Conservation (phyloP, 2,888 invertebrate genomes). For the Physocephala rufipes region DNA sequence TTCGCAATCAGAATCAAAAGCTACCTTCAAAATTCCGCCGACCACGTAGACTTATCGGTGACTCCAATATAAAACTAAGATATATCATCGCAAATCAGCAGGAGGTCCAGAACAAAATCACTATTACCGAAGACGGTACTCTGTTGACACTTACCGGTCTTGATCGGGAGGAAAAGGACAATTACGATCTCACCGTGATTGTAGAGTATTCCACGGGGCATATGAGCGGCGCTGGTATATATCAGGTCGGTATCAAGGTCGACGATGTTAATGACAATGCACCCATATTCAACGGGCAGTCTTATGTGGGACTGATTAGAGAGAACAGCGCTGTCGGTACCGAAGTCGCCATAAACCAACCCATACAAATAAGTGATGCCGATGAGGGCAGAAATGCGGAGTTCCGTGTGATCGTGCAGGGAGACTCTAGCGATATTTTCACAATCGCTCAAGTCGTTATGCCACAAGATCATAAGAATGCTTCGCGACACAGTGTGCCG, state of each 20-base stretch:
- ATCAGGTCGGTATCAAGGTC: conserved; percentile 81
- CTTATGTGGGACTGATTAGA: conserved; percentile 79
- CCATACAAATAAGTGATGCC: conserved; percentile 76
- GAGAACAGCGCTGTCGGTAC: conserved; percentile 81
- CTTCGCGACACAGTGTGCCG: conserved; percentile 45
- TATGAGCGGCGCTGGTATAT: conserved; percentile 77
- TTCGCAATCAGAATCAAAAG: conserved; percentile 52
- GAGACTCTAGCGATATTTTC: conserved; percentile 80
- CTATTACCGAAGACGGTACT: conserved; percentile 80
- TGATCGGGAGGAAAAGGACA: conserved; percentile 78
- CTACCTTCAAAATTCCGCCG: conserved; percentile 50
- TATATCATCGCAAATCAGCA: conserved; percentile 85
- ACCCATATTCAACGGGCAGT: conserved; percentile 76
- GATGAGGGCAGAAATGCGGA: conserved; percentile 76
- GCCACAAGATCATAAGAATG: conserved; percentile 39
- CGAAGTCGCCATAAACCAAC: conserved; percentile 75
- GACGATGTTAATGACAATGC: conserved; percentile 90
- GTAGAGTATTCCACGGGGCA: conserved; percentile 79
- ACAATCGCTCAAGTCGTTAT: conserved; percentile 68
- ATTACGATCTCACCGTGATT: conserved; percentile 81
- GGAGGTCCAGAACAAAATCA: conserved; percentile 81
- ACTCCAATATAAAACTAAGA: conserved; percentile 68
- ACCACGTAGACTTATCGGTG: conserved; percentile 55
- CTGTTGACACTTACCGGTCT: conserved; percentile 80
- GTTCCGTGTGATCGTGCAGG: conserved; percentile 76